A percentile compares a stretch with the other conserved stretches of the same genome.
Evolutionary conservation across 2,888 invertebrate genomes (phyloP).

Genomic region (Fissipunctia ypsillon): DNA sequence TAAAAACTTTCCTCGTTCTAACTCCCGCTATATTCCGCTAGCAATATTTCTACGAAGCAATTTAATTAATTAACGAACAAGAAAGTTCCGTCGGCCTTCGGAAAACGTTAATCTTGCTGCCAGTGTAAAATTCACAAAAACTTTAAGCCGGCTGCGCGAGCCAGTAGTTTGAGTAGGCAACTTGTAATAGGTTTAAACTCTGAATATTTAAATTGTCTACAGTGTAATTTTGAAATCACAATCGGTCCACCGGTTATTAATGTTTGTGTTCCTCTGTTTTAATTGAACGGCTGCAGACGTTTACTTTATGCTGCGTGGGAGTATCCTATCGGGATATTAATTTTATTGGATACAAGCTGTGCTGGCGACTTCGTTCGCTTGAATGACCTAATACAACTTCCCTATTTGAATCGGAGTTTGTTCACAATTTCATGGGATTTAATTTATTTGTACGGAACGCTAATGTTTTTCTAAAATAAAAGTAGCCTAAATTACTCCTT

Average conservation of each 20-base stretch:
- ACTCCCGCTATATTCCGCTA: conserved; percentile 57
- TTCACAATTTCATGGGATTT: too few relatives aligned
- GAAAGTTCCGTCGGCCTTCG: conserved; percentile 76
- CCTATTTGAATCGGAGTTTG: too few relatives aligned
- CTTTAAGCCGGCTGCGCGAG: conserved; percentile 78
- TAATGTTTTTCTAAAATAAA: too few relatives aligned
- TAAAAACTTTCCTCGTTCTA: conserved; percentile 52
- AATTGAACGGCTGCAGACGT: conserved; percentile 64
- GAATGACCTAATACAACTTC: too few relatives aligned
- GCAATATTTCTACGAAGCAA: conserved; percentile 69
- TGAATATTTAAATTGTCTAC: conserved; percentile 79
- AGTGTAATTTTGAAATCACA: conserved; percentile 68
- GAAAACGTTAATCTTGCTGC: conserved; percentile 78
- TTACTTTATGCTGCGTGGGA: conserved; percentile 52
- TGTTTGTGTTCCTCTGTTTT: conserved; percentile 67
- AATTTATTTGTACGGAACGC: too few relatives aligned
- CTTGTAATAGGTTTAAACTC: conserved; percentile 85
- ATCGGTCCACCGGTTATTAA: conserved; percentile 63
- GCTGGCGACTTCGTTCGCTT: too few relatives aligned
- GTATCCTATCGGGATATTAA: conserved; percentile 63
- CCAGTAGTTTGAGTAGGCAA: conserved; percentile 80
- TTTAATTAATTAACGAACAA: conserved; percentile 82
- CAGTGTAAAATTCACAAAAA: conserved; percentile 87
- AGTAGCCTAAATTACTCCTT: too few relatives aligned
- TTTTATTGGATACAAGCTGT: conserved; percentile 56